A percentile compares a stretch with the other conserved stretches of the same genome.
These are phyloP conservation scores for Heliornis fulica DNA, from an alignment of 2,113 vertebrate genomes.

Conservation along the genomic window DNA sequence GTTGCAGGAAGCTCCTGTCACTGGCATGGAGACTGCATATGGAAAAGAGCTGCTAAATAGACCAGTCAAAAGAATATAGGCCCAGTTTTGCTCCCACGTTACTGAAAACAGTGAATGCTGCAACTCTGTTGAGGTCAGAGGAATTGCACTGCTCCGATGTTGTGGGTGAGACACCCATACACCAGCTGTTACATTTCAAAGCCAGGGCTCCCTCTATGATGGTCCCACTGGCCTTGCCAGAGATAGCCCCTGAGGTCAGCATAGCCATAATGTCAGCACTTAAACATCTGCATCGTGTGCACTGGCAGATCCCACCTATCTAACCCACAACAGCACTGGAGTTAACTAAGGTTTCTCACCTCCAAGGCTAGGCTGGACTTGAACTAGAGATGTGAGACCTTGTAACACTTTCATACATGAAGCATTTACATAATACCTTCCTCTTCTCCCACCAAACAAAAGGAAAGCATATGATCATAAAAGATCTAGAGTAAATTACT, in stretches of 20 bases:
- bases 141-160: background rate
- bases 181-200: constrained; percentile 38
- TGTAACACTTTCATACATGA: background rate
- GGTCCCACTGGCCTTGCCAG: background rate
- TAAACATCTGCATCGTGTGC: background rate
- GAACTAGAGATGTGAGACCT: background rate
- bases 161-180: background rate
- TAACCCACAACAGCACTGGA: background rate
- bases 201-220: background rate
- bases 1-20: constrained; percentile 65
- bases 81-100: background rate
- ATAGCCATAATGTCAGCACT: background rate
- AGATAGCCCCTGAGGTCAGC: background rate
- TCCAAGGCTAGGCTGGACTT: background rate
- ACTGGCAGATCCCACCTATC: background rate
- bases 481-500: background rate
- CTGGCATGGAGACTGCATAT: constrained; percentile 47
- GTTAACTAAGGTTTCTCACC: background rate
- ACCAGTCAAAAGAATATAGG: constrained; percentile 48
- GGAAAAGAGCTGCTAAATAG: constrained; percentile 58
- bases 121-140: constrained; percentile 35
- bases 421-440: background rate
- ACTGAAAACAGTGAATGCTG: constrained; percentile 36
- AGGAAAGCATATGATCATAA: background rate
- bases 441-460: background rate